These are phyloP conservation scores for Puntigrus tetrazona DNA, from an alignment of 2,113 vertebrate species.

Conservation along the genomic window DNA sequence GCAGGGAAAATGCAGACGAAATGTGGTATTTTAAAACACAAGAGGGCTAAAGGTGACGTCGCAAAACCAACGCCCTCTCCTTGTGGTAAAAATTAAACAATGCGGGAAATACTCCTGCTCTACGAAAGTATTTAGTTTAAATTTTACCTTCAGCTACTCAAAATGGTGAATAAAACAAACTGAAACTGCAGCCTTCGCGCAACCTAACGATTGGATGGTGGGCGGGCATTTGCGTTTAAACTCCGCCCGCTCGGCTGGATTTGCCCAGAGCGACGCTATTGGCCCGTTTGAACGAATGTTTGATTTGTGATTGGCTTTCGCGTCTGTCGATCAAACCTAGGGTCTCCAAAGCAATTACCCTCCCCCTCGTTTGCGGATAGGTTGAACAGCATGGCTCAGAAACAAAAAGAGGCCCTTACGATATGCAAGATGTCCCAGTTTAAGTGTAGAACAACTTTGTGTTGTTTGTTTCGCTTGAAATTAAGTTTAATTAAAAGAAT, in stretches of 20 bases:
- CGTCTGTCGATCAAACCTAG: constrained; percentile 51
- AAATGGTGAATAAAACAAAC: constrained; percentile 88
- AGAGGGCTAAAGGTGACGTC: constrained; percentile 63
- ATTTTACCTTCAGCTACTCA: constrained; percentile 79
- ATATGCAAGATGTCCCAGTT: constrained; percentile 49
- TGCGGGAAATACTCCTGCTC: constrained; percentile 58
- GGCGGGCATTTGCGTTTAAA: constrained; percentile 57
- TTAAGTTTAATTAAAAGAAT: neutral
- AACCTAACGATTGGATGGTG: constrained; percentile 72
- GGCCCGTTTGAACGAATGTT: constrained; percentile 67
- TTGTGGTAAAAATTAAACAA: constrained; percentile 65
- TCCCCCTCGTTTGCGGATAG: constrained; percentile 67
- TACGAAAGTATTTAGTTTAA: constrained; percentile 69
- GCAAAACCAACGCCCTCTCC: constrained; percentile 66
- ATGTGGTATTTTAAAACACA: constrained; percentile 70
- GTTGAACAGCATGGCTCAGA: constrained; percentile 72
- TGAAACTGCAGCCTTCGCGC: constrained; percentile 81
- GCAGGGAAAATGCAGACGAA: constrained; percentile 60
- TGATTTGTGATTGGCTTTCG: constrained; percentile 35
- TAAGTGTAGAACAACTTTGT: constrained; percentile 57
- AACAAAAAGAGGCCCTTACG: constrained; percentile 77
- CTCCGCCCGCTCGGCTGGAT: constrained; percentile 57
- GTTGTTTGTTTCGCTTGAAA: neutral
- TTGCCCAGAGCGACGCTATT: constrained; percentile 52
- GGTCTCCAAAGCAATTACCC: constrained; percentile 56